Conservation (phyloP, 2,888 invertebrate genomes). For the Drosophila melanosoma region DNA sequence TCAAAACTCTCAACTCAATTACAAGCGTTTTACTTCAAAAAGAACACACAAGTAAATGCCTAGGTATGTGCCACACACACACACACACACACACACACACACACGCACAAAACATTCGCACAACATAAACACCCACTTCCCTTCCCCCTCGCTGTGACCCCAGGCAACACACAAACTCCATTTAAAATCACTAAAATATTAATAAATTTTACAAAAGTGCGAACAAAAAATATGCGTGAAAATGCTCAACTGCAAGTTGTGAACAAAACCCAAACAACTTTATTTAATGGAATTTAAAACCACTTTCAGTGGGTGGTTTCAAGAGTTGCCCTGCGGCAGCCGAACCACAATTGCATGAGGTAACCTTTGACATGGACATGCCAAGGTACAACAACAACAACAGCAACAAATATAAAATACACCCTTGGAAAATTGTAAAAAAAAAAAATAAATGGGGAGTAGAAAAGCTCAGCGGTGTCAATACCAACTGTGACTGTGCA, state of each 20-base stretch:
- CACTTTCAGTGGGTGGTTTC: constrained; percentile 64
- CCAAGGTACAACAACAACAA: constrained; percentile 9
- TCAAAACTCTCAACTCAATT: constrained; percentile 56
- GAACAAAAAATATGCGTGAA: constrained; percentile 82
- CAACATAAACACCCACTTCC: constrained; percentile 32
- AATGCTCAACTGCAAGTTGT: constrained; percentile 61
- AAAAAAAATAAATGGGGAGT: constrained; percentile 19
- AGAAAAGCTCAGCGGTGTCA: constrained; percentile 75
- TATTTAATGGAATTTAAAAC: constrained; percentile 85
- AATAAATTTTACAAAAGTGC: constrained; percentile 83
- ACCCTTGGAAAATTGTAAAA: constrained; percentile 47
- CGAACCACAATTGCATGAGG: constrained; percentile 76
- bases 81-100: background rate
- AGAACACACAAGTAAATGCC: constrained; percentile 36
- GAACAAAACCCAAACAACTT: constrained; percentile 74
- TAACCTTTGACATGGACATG: constrained; percentile 74
- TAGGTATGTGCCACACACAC: constrained; percentile 10
- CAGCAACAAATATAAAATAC: constrained; percentile 22
- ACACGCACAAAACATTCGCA: constrained; percentile 24
- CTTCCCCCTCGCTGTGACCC: constrained; percentile 2
- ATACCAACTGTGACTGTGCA: constrained; percentile 74
- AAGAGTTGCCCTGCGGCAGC: constrained; percentile 61
- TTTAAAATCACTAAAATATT: constrained; percentile 81
- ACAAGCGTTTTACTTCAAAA: constrained; percentile 57
- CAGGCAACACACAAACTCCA: constrained; percentile 75